phyloP scores from a whole-genome alignment of 2,888 invertebrate genomes.

The Tetranychus truncatus region DNA sequence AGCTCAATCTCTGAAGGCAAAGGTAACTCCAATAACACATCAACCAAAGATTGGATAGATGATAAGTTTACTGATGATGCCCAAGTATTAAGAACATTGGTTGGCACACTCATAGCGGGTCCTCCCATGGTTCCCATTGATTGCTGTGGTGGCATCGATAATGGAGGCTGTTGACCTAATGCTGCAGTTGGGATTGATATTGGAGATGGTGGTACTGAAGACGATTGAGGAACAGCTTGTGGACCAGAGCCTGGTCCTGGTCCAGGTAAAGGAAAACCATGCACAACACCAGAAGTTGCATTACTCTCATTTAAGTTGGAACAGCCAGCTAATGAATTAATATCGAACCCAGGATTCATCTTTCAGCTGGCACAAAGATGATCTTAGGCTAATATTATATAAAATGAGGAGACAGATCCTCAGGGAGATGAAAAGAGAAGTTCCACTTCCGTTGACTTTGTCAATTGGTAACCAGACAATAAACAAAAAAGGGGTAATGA shows the following conservation, averaged over 20 bases:
- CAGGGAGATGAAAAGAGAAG: not conserved
- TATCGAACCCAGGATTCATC: not conserved
- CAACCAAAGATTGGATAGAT: slow-evolving; percentile 27
- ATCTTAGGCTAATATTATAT: not conserved
- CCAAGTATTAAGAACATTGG: slow-evolving; percentile 11
- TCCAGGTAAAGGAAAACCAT: not conserved
- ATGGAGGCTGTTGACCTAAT: not conserved
- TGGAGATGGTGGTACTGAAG: not conserved
- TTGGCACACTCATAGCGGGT: slow-evolving; percentile 4
- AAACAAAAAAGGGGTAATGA: not conserved
- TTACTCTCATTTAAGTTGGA: not conserved
- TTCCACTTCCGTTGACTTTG: slow-evolving; percentile 1
- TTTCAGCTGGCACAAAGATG: not conserved
- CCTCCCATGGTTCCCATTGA: not conserved
- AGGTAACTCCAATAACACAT: slow-evolving; percentile 27
- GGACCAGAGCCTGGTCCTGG: not conserved
- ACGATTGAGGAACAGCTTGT: not conserved
- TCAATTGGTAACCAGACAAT: slow-evolving; percentile 1
- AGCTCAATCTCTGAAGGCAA: slow-evolving; percentile 21
- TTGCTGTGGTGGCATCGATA: not conserved
- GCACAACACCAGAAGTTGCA: not conserved
- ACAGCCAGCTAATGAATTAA: not conserved
- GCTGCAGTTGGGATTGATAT: not conserved
- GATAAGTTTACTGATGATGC: slow-evolving; percentile 20
- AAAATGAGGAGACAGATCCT: not conserved